Base-by-base conservation (phyloP, 2,113 vertebrate genomes). In the Fregata magnificens region DNA sequence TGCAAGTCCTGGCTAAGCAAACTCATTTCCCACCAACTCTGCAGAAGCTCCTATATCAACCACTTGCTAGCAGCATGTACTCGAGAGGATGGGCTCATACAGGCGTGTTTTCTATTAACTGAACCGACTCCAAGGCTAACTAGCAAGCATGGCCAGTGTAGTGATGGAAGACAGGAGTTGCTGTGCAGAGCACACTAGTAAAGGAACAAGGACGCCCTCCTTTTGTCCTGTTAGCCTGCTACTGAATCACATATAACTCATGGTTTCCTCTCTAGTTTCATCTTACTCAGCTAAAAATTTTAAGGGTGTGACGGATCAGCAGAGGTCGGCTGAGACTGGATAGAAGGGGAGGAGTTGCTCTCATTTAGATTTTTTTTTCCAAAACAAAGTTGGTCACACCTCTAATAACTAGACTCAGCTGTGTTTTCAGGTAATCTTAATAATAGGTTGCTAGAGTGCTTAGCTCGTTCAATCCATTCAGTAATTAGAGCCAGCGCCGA, bases 391-490 rank as follows among this genome's bases (percentile, higher is more conserved):
- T 91, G 62, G 62, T 66, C 82, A 88, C 77, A 65, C 70, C 81
- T 95, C 86, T 96, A 91, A 87, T 58, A 91, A 65, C 81, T 77
- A 74, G 42, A 85, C 91, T 95, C 53, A 73, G 25, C 40, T 72
- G 56, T 92, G 95, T 56, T 90, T 94, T 84, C 93, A 76, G 77
- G 82, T 83, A 86, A 25, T 66, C 50, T 91, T 96, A 97, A 97
- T 97, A 76, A 87, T 1, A 94, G 95, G 77, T 76, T 93, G 59
- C 78, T 85, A 8, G 70, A 93, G 25, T 77, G 89, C 91, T 97
- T 94, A 76, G 81, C 59, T 97, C 78, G 86, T 96, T 95, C 76
- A 78, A 22, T 73, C 19, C 62, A 31, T 82, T 93, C 78, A 62
- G 73, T 94, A 91, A 95, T 95, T 93, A 95, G 3, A 87, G 80